Percentiles rank a stretch among this genome's conserved stretches.
phyloP scores from a whole-genome alignment of 2,797 vertebrate genomes.

The Malacoctenus gilli region DNA sequence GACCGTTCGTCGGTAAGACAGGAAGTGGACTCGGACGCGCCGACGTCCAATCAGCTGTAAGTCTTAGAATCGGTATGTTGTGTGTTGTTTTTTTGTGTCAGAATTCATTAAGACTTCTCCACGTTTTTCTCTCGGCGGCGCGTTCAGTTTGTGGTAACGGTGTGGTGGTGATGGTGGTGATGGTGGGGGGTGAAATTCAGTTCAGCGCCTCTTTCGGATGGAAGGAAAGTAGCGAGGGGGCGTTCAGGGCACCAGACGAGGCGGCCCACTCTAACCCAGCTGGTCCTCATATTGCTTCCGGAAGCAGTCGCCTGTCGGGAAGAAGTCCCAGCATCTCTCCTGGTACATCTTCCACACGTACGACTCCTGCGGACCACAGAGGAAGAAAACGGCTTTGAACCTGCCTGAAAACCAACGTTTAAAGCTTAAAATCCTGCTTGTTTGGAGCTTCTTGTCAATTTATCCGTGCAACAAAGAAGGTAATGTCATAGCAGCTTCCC shows the following conservation, averaged over 20 bases:
- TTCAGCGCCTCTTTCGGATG: constrained; percentile 44
- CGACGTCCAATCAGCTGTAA: constrained; percentile 36
- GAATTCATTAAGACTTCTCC: neutral
- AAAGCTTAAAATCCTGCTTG: too few species aligned
- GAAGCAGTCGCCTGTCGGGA: constrained; percentile 97
- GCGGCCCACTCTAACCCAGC: constrained; percentile 83
- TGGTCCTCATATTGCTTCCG: constrained; percentile 98
- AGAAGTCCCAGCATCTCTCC: constrained; percentile 98
- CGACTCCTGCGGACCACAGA: constrained; percentile 91
- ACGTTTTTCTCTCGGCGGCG: constrained; percentile 7
- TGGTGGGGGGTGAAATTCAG: constrained; percentile 43
- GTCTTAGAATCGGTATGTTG: constrained; percentile 18
- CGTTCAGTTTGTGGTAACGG: constrained; percentile 42
- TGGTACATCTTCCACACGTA: constrained; percentile 99
- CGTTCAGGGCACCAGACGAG: constrained; percentile 3
- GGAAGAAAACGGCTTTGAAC: neutral
- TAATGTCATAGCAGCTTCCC: too few species aligned
- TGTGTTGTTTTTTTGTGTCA: constrained; percentile 2
- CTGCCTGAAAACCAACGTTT: too few species aligned
- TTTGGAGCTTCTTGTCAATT: neutral
- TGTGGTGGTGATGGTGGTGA: too few species aligned
- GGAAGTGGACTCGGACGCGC: constrained; percentile 40
- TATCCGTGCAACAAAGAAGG: too few species aligned
- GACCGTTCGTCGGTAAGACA: constrained; percentile 26
- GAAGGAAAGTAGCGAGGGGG: constrained; percentile 32